These are phyloP conservation scores for Channallabes apus DNA, from an alignment of 2,797 vertebrate species.

Conservation along the genomic window DNA sequence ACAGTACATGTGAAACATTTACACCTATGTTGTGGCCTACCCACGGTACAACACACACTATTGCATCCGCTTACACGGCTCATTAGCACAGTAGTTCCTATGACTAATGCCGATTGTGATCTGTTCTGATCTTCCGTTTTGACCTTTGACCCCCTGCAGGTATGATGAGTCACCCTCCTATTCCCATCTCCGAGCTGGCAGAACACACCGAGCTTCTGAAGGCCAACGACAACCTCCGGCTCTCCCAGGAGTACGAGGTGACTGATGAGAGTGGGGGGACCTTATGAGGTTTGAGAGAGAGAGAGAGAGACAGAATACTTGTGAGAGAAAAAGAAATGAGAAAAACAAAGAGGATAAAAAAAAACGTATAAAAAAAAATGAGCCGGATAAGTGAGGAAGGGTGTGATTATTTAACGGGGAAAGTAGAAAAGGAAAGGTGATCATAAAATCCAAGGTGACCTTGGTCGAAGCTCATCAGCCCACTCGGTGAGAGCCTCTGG, in stretches of 20 bases:
- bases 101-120: background rate
- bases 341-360: background rate
- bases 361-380: background rate
- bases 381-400: background rate
- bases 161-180: conserved; percentile 97
- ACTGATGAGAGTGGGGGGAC: conserved; percentile 44
- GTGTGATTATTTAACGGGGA: background rate
- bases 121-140: conserved; percentile 33
- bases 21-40: conserved; percentile 10
- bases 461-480: conserved; percentile 7
- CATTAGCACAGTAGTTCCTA: background rate
- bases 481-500: conserved; percentile 3
- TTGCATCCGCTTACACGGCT: background rate
- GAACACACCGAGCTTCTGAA: conserved; percentile 97
- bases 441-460: conserved; percentile 45
- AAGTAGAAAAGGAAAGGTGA: conserved; percentile 7
- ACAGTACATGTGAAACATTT: background rate
- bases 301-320: background rate
- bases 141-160: conserved; percentile 70
- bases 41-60: background rate
- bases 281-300: background rate
- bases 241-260: conserved; percentile 99
- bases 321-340: background rate
- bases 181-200: conserved; percentile 89
- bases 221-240: conserved; percentile 97